Percentiles rank a stretch among this genome's conserved stretches.
Evolutionary conservation across 1,140 invertebrate genomes (phyloP).

Genomic region (Mactra quadrangularis): DNA sequence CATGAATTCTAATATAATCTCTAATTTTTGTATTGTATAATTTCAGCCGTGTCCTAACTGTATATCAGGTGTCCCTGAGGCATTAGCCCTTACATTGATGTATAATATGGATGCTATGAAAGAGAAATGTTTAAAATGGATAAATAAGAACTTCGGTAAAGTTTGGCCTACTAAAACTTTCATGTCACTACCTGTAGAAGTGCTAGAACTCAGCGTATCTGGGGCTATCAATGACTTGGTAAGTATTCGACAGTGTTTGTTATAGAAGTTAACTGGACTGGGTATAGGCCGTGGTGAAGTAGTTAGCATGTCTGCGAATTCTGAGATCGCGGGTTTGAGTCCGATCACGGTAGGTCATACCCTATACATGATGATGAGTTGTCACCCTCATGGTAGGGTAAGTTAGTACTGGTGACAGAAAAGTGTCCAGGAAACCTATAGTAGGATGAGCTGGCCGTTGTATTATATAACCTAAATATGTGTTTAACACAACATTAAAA

Average conservation of each 20-base stretch:
- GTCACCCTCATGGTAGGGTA: too few relatives aligned
- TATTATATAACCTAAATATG: too few relatives aligned
- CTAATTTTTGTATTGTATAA: too few relatives aligned
- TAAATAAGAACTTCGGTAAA: slow-evolving; percentile 91
- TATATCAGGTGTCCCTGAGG: slow-evolving; percentile 91
- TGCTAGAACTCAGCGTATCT: slow-evolving; percentile 92
- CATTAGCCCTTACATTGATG: slow-evolving; percentile 90
- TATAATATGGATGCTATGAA: slow-evolving; percentile 95
- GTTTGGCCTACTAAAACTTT: slow-evolving; percentile 95
- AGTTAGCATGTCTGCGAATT: too few relatives aligned
- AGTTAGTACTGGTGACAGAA: too few relatives aligned
- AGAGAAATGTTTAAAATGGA: slow-evolving; percentile 92
- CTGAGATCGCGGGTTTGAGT: background rate
- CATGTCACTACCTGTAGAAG: slow-evolving; percentile 90
- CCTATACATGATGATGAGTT: too few relatives aligned
- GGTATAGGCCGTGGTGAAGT: too few relatives aligned
- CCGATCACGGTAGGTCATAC: too few relatives aligned
- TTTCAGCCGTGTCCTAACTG: slow-evolving; percentile 90
- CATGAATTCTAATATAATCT: too few relatives aligned
- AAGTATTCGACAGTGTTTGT: slow-evolving; percentile 48
- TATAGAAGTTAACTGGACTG: background rate
- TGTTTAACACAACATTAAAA: too few relatives aligned
- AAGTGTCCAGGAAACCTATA: too few relatives aligned
- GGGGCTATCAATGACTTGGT: slow-evolving; percentile 88
- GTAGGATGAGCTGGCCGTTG: too few relatives aligned